Base-by-base conservation (phyloP, 2,888 invertebrate genomes). In the Agriopis marginaria region DNA sequence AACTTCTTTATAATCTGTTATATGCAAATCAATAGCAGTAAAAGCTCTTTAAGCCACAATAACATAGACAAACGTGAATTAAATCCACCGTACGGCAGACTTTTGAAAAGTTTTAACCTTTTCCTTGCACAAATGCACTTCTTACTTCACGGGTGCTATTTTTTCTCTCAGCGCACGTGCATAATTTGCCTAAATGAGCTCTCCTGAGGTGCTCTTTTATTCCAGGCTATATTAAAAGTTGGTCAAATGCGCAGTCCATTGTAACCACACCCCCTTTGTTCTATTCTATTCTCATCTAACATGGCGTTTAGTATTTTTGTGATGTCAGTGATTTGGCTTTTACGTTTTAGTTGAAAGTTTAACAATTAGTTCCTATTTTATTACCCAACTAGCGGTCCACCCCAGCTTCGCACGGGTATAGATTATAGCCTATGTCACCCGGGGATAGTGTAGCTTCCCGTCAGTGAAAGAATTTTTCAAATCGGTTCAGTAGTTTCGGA, bases 151-250 rank as follows among this genome's bases (percentile, higher is more conserved):
- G 42, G 17, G 17, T 14, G 14, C 42, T 17, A 56, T 42, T 42
- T 14, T 55, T 58, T 79, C 73, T 75, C 80, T 75, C 78, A 79
- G 76, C 83, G 84, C 85, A 85, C 83, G 82, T 81, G 85, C 84
- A 86, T 89, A 89, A 87, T 89, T 89, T 87, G 82, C 81, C 86
- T 85, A 89, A 89, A 89, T 89, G 89, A 89, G 88, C 86, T 82
- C 83, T 77, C 81, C 73, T 75, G 82, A 82, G 82, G 79, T 71
- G 74, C 74, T 78, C 55, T 83, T 81, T 84, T 88, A 89, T 88
- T 86, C 86, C 80, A 77, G 84, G 73, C 83, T 81, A 85, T 86
- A 89, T 90, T 89, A 89, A 89, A 89, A 90, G 84, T 89, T 88
- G 86, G 85, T 88, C 88, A 88, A 87, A 88, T 86, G 88, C 86